Base-by-base conservation (phyloP, 2,797 vertebrate species). In the Saxicola maurus region DNA sequence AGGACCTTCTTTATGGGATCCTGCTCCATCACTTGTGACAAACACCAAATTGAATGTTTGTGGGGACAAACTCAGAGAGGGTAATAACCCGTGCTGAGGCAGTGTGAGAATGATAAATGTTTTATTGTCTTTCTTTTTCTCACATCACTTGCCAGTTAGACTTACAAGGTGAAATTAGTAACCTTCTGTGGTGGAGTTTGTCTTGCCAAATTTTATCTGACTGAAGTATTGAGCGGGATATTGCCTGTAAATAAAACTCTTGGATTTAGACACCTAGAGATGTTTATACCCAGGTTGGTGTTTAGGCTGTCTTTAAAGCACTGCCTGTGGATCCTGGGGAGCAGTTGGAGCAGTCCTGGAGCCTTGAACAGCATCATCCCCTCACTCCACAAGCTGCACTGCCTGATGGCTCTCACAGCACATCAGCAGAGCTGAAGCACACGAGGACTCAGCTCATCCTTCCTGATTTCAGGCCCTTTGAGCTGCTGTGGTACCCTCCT, bases 71-170 rank as follows among this genome's bases (percentile, higher is more conserved):
- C 72, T 89, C 82, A 46, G 72, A 80, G 57, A 91, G 55, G 89
- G 82, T 92, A 94, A 94, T 95, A 95, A 92, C 82, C 82, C 49
- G 0, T 94, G 82, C 65, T 91, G 89, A 89, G 65, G 49, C 79
- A 67, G 35, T 46, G 53, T 82, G 72, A 90, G 65, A 79, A 94
- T 91, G 87, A 91, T 82, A 71, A 91, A 92, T 95, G 94, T 82
- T 95, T 87, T 89, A 94, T 90, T 87, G 57, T 94, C 91, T 93
- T 88, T 91, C 71, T 94, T 92, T 93, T 91, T 90, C 84, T 92
- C 84, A 89, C 82, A 77, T 92, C 79, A 53, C 91, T 94, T 94
- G 65, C 86, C 79, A 77, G 82, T 90, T 92, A 87, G 86, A 82
- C 75, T 89, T 89, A 65, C 57, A 87, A 94, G 89, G 87, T 94